Base-by-base conservation (phyloP, 2,888 invertebrate species). In the Sminthurinus aureus region DNA sequence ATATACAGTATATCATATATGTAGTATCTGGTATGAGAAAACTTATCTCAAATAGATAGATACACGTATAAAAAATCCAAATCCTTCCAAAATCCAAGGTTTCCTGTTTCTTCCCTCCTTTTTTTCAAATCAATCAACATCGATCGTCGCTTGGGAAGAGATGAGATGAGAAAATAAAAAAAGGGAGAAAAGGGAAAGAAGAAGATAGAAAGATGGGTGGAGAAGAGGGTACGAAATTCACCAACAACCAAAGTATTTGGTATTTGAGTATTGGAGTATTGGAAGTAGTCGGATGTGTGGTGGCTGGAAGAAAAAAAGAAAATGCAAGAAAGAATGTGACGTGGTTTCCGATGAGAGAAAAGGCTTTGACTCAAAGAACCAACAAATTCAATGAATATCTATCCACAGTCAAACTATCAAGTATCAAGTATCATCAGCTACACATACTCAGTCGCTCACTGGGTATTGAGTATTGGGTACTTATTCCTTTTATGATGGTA, bases 121-220 rank as follows among this genome's bases (percentile, higher is more conserved):
- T 75, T 75, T 75, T 51, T 75, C 75, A 50, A 75, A 75, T 75
- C 75, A 75, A 75, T 75, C 75, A 75, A 75, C 50, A 50, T 75
- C 75, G 50, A 75, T 50, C 50, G 69, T 69, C 69, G 20, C 69
- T 69, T 69, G 69, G 22, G 69, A 22, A 22, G 69, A 69, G 22
- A 69, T 22, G n/a, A 69, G 11, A 69, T 15, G 18, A 69, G 11
- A 20, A 20, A 22, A 3, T 9, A 22, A 22, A 20, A 20, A 69
- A 22, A 69, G 11, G 8, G 8, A 15, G n/a, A 64, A 20, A 69
- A 11, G 69, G n/a, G 69, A 9, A 69, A 69, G 22, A 20, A 69
- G 52, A 67, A n/a, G 20, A 8, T 13, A 67, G n/a, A 20, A 69
- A 22, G n/a, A 69, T n/a, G n/a, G 69, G n/a, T n/a, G 4, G 22